Conservation (phyloP, 2,797 vertebrate genomes). For the Simalia tracyae region DNA sequence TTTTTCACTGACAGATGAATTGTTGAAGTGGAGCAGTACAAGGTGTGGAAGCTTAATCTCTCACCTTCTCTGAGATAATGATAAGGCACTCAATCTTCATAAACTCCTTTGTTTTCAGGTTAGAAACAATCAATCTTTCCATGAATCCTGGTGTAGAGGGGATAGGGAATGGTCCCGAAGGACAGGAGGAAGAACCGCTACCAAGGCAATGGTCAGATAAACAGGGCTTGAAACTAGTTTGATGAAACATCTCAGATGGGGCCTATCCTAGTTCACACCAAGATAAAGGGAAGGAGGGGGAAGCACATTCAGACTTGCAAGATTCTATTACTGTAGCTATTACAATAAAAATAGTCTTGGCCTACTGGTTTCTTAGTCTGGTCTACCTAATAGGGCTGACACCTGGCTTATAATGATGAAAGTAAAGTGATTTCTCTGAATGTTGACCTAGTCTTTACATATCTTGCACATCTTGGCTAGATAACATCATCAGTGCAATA, state of each 20-base stretch:
- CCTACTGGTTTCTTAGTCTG: neutral
- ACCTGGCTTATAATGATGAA: neutral
- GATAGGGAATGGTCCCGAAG: neutral
- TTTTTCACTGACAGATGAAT: neutral
- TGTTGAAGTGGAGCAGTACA: neutral
- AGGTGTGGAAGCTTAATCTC: neutral
- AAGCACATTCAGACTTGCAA: neutral
- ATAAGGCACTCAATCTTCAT: neutral
- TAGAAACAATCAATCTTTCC: neutral
- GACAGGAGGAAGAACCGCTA: neutral
- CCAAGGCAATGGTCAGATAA: neutral
- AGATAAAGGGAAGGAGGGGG: neutral
- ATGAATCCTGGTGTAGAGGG: neutral
- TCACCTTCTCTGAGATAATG: neutral
- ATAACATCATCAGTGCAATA: neutral
- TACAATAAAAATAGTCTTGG: neutral
- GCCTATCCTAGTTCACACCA: neutral
- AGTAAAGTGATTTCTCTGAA: neutral
- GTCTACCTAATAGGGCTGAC: neutral
- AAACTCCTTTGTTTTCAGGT: neutral
- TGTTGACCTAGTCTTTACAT: neutral
- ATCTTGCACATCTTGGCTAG: neutral
- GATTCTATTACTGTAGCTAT: neutral
- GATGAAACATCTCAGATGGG: neutral
- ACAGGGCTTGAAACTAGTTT: neutral